A percentile compares a stretch with the other conserved stretches of the same genome.
Evolutionary conservation across 1,140 invertebrate genomes (phyloP).

Genomic region (Zaprionus africanus): DNA sequence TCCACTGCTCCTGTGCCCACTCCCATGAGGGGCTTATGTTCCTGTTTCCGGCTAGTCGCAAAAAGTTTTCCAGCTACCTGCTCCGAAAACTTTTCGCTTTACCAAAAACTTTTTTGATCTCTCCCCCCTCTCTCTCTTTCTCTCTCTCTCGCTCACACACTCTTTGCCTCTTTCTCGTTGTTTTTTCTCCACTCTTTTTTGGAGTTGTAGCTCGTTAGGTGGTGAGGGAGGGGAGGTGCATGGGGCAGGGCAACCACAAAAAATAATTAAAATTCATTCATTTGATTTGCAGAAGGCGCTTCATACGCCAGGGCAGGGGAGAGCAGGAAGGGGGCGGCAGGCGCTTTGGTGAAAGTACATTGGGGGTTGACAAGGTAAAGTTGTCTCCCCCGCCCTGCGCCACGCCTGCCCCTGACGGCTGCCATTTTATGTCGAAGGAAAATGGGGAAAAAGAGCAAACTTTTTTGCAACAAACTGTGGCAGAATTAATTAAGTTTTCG

Average conservation of each 20-base stretch:
- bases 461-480: slow-evolving; percentile 75
- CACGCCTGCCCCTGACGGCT: slow-evolving; percentile 23
- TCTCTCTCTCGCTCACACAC: not conserved
- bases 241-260: slow-evolving; percentile 41
- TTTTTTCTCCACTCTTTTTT: not conserved
- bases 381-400: not conserved
- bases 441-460: slow-evolving; percentile 34
- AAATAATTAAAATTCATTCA: slow-evolving; percentile 82
- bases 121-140: not conserved
- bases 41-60: slow-evolving; percentile 41
- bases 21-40: slow-evolving; percentile 32
- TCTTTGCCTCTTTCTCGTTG: not conserved
- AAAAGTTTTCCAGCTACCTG: slow-evolving; percentile 49
- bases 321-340: not conserved
- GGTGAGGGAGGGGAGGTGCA: not conserved
- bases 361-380: slow-evolving; percentile 32
- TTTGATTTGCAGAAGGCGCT: slow-evolving; percentile 63
- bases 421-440: slow-evolving; percentile 53
- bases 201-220: not conserved
- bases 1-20: not conserved
- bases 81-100: slow-evolving; percentile 50
- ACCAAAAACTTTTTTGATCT: slow-evolving; percentile 47
- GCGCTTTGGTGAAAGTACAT: not conserved
- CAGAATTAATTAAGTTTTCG: slow-evolving; percentile 82
- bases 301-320: not conserved